phyloP scores from a whole-genome alignment of 92 coral and sea anemone species.

The Actinernus sp. region DNA sequence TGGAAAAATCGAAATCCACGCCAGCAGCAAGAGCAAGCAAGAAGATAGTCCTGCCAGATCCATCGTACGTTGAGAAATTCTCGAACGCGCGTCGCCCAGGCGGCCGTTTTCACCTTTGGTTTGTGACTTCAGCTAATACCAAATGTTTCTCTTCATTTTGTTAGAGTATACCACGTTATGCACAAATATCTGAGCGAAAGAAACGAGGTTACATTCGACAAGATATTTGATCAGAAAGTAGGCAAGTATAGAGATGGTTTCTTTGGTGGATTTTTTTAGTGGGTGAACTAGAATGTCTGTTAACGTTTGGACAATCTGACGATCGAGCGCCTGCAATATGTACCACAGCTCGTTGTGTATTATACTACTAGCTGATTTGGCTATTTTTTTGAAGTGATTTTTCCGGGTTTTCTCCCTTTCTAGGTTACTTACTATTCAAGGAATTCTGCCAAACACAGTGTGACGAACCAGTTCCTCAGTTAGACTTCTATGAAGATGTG shows the following conservation, averaged over 20 bases:
- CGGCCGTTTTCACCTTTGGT: too few relatives aligned
- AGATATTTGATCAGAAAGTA: slow-evolving; percentile 97
- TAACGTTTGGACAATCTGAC: not conserved
- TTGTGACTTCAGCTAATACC: too few relatives aligned
- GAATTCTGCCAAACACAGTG: slow-evolving; percentile 97
- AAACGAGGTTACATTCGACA: slow-evolving; percentile 94
- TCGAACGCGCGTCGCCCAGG: slow-evolving; percentile 1
- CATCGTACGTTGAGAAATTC: slow-evolving; percentile 88
- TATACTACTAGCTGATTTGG: not conserved
- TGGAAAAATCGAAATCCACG: slow-evolving; percentile 99
- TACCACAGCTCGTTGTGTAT: not conserved
- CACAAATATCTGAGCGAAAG: slow-evolving; percentile 97
- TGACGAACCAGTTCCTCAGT: slow-evolving; percentile 99
- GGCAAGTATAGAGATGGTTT: slow-evolving; percentile 58
- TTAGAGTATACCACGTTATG: slow-evolving; percentile 99
- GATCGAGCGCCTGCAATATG: not conserved
- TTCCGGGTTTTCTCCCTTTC: not conserved
- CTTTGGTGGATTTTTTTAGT: too few relatives aligned
- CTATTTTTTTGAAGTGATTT: not conserved
- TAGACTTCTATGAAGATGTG: slow-evolving; percentile 98
- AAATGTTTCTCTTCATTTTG: not conserved
- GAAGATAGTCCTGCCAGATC: slow-evolving; percentile 98
- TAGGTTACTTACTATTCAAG: slow-evolving; percentile 97
- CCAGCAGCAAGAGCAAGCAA: slow-evolving; percentile 99
- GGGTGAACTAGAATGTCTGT: too few relatives aligned